Conservation (phyloP, 2,797 vertebrate species). For the Sorex maritimensis region DNA sequence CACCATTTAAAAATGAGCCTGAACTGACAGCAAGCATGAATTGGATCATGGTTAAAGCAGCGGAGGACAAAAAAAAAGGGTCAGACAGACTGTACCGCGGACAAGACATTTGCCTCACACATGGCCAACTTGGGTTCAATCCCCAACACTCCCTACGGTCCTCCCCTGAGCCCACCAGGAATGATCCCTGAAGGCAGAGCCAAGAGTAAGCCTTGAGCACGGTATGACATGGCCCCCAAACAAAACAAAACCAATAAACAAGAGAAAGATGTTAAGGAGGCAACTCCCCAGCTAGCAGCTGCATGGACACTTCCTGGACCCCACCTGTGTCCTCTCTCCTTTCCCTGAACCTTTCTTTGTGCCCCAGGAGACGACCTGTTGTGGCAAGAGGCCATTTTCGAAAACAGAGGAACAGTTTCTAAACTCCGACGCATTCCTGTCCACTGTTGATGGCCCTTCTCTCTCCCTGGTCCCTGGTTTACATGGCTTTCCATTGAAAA, state of each 20-base stretch:
- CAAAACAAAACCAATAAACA: too few species aligned
- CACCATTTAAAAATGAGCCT: constrained; percentile 28
- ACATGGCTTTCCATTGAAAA: constrained; percentile 71
- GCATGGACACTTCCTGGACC: neutral
- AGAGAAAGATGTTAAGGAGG: neutral
- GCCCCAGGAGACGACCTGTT: constrained; percentile 1
- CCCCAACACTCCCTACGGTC: too few species aligned
- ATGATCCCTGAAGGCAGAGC: too few species aligned
- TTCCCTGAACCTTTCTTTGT: neutral
- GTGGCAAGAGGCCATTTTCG: neutral
- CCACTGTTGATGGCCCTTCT: constrained; percentile 33
- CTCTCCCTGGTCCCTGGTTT: constrained; percentile 72
- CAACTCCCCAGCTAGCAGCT: neutral
- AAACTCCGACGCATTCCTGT: neutral
- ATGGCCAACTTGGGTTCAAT: too few species aligned
- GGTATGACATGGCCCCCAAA: too few species aligned
- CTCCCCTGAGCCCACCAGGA: too few species aligned
- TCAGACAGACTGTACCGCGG: too few species aligned
- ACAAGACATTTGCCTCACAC: too few species aligned
- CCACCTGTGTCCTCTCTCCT: constrained; percentile 28
- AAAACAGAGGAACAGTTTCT: constrained; percentile 25
- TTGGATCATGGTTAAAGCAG: neutral
- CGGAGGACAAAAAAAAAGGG: neutral
- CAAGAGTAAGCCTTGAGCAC: too few species aligned
- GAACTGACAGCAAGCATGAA: neutral